phyloP scores from a whole-genome alignment of 2,888 invertebrate species.

The Epinotia ramella region DNA sequence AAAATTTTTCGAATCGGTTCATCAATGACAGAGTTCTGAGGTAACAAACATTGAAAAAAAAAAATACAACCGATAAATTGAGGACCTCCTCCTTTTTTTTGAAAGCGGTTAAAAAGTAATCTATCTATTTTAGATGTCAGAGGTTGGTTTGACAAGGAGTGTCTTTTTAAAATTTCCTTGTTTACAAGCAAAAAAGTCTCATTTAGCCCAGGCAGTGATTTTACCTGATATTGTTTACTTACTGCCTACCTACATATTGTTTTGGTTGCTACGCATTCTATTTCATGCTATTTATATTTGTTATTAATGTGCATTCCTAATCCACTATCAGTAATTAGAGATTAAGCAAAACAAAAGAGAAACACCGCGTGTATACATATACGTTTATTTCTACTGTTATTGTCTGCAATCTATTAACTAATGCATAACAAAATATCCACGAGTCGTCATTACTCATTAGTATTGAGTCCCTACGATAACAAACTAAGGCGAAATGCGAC shows the following conservation, averaged over 20 bases:
- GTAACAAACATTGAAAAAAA: too few relatives aligned
- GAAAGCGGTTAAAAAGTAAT: too few relatives aligned
- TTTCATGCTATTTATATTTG: background rate
- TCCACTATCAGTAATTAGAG: background rate
- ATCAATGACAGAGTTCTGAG: too few relatives aligned
- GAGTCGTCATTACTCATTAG: slow-evolving; percentile 14
- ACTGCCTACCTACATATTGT: too few relatives aligned
- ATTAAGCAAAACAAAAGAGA: slow-evolving; percentile 2
- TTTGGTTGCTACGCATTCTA: slow-evolving; percentile 49
- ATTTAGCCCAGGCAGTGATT: background rate
- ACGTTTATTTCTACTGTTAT: background rate
- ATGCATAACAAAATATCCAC: slow-evolving; percentile 24
- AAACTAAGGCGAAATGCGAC: slow-evolving; percentile 31
- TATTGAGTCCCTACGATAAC: slow-evolving; percentile 29
- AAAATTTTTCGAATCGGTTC: too few relatives aligned
- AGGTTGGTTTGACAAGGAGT: too few relatives aligned
- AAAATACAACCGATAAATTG: too few relatives aligned
- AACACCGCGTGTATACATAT: background rate
- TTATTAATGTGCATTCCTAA: slow-evolving; percentile 4
- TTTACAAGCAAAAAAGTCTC: background rate
- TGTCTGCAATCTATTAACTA: slow-evolving; percentile 24
- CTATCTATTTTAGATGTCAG: too few relatives aligned
- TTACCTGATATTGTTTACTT: too few relatives aligned
- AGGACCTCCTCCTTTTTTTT: too few relatives aligned
- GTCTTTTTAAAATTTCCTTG: too few relatives aligned